Conservation (phyloP, 2,113 vertebrate species). For the Carollia perspicillata region DNA sequence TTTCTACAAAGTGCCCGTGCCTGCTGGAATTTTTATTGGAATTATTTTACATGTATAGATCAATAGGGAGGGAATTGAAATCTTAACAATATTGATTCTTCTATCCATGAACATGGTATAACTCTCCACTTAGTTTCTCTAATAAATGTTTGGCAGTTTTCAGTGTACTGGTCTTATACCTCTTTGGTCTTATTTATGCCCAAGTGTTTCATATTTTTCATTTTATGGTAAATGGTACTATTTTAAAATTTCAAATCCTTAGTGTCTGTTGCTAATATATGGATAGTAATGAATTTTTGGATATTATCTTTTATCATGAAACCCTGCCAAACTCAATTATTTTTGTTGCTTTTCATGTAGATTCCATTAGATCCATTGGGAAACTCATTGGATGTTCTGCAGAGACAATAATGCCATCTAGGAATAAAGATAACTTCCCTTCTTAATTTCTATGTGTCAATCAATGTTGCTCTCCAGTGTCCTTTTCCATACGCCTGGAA, state of each 20-base stretch:
- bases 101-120: neutral
- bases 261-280: neutral
- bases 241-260: neutral
- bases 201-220: neutral
- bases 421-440: neutral
- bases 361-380: neutral
- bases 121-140: neutral
- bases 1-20: neutral
- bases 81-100: neutral
- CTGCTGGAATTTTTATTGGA: neutral
- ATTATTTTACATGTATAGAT: neutral
- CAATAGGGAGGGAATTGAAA: neutral
- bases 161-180: neutral
- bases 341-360: neutral
- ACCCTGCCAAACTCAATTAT: neutral
- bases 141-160: neutral
- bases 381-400: neutral
- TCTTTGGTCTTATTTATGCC: neutral
- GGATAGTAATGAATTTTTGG: neutral
- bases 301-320: neutral
- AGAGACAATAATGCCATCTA: neutral
- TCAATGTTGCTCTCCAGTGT: neutral
- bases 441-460: neutral
- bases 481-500: neutral
- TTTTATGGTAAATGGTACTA: neutral